phyloP scores from a whole-genome alignment of 2,888 invertebrate genomes.

The Polydrusus tereticollis region DNA sequence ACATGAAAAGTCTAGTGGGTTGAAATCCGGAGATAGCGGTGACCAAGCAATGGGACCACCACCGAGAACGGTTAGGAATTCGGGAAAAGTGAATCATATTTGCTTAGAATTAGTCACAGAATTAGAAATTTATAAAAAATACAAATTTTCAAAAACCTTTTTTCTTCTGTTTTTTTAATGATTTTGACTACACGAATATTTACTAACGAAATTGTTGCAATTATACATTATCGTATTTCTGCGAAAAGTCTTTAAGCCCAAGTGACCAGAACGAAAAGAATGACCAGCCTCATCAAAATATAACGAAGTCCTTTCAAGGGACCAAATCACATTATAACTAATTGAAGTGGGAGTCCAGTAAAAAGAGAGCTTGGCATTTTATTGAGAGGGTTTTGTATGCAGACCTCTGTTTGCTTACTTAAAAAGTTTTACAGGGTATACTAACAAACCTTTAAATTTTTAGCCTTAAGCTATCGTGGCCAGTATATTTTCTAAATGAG shows the following conservation, averaged over 20 bases:
- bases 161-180: not conserved
- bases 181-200: not conserved
- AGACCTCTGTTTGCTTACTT: conserved; percentile 41
- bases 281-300: conserved; percentile 66
- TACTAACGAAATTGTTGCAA: not conserved
- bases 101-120: too few relatives aligned
- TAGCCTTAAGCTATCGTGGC: conserved; percentile 16
- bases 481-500: conserved; percentile 13
- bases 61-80: too few relatives aligned
- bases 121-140: too few relatives aligned
- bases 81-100: too few relatives aligned
- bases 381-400: conserved; percentile 45
- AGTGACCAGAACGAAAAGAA: conserved; percentile 58
- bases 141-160: too few relatives aligned
- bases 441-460: conserved; percentile 34
- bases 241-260: conserved; percentile 27
- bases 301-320: conserved; percentile 66
- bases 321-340: conserved; percentile 67
- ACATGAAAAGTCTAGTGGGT: too few relatives aligned
- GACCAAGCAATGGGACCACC: too few relatives aligned
- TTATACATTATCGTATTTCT: not conserved
- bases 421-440: conserved; percentile 35
- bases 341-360: conserved; percentile 64
- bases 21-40: too few relatives aligned
- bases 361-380: conserved; percentile 53